Conservation (phyloP, 2,888 invertebrate genomes). For the Punctoribates punctum region DNA sequence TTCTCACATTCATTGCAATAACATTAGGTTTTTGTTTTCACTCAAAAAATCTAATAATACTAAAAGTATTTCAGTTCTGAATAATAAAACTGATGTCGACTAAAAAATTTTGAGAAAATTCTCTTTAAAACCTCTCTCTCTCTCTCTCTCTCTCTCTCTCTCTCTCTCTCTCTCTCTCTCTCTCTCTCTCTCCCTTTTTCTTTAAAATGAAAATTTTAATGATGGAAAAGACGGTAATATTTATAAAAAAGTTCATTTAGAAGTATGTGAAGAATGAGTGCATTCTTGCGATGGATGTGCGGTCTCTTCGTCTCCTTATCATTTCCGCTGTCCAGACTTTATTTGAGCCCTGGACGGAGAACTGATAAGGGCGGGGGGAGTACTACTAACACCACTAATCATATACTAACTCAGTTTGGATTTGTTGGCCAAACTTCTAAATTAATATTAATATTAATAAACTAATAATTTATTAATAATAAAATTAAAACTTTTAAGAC, state of each 20-base stretch:
- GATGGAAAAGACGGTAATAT: too few species aligned
- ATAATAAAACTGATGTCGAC: neutral
- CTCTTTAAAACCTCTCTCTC: too few species aligned
- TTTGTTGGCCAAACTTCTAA: too few species aligned
- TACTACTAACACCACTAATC: slow-evolving; percentile 39
- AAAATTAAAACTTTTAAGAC: too few species aligned
- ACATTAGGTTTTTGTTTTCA: neutral
- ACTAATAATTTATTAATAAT: too few species aligned
- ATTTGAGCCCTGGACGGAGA: slow-evolving; percentile 87
- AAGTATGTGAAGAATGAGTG: neutral
- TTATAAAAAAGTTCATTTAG: too few species aligned
- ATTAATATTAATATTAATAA: too few species aligned
- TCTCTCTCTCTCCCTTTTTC: too few species aligned
- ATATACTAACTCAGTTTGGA: slow-evolving; percentile 26
- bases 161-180: too few species aligned
- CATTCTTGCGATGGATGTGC: neutral
- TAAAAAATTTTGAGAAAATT: too few species aligned
- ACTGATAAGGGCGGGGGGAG: slow-evolving; percentile 93
- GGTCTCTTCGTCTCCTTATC: slow-evolving; percentile 72
- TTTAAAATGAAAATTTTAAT: too few species aligned
- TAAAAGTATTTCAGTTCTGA: slow-evolving; percentile 6
- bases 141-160: too few species aligned
- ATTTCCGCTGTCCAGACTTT: slow-evolving; percentile 86
- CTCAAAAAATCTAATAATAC: neutral
- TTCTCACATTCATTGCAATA: neutral